Evolutionary conservation across 2,888 invertebrate species (phyloP).

Genomic region (Xylocampa areola): DNA sequence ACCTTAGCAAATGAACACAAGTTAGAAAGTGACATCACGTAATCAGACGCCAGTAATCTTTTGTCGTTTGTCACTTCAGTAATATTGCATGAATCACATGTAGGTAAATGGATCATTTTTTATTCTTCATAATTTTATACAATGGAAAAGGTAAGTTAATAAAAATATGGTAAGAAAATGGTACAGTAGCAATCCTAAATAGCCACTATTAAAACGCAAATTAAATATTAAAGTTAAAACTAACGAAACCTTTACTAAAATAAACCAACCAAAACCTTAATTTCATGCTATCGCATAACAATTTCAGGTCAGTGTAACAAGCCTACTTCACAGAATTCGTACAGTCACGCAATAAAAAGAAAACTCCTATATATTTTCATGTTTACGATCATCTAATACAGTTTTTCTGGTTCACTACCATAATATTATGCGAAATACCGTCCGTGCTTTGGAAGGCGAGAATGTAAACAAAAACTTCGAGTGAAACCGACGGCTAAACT

Average conservation of each 20-base stretch:
- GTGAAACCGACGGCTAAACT: conserved; percentile 51
- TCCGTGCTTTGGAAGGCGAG: conserved; percentile 10
- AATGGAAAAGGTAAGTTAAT: no score
- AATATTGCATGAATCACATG: neutral
- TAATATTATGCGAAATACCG: conserved; percentile 45
- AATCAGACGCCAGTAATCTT: neutral
- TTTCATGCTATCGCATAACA: conserved; percentile 3
- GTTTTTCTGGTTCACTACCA: conserved; percentile 22
- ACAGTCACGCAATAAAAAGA: conserved; percentile 29
- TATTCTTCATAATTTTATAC: no score
- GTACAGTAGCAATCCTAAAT: no score
- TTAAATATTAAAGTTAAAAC: neutral
- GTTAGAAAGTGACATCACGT: neutral
- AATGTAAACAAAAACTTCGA: conserved; percentile 54
- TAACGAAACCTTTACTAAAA: neutral
- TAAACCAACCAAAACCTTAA: neutral
- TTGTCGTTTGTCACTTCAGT: conserved; percentile 1
- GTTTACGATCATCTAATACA: conserved; percentile 8
- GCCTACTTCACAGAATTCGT: conserved; percentile 14
- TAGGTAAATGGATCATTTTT: neutral
- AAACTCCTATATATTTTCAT: conserved; percentile 9
- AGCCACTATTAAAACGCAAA: neutral
- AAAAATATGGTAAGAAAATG: no score
- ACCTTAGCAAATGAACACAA: no score
- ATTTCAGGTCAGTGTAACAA: conserved; percentile 29